phyloP scores from a whole-genome alignment of 2,797 vertebrate genomes.

The Arctocebus calabarensis region DNA sequence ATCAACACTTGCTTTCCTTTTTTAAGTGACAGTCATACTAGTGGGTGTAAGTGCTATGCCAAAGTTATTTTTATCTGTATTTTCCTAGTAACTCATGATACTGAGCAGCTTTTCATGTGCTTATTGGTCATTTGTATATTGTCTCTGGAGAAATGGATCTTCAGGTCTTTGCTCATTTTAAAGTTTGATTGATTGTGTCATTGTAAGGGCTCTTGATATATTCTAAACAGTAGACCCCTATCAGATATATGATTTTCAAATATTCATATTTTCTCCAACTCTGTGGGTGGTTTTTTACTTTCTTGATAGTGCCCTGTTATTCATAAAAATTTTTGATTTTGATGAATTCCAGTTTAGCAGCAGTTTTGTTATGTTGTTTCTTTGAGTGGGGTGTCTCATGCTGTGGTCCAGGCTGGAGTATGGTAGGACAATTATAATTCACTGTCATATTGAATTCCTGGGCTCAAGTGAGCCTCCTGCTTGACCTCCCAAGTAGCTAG shows the following conservation, averaged over 20 bases:
- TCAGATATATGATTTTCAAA: not conserved
- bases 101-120: not conserved
- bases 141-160: not conserved
- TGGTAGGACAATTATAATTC: not conserved
- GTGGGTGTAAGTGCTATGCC: not conserved
- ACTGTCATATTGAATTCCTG: not conserved
- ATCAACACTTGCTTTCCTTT: not conserved
- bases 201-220: not conserved
- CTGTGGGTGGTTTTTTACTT: not conserved
- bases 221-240: not conserved
- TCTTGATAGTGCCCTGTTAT: not conserved
- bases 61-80: not conserved
- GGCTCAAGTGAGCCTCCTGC: too few relatives aligned
- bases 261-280: not conserved
- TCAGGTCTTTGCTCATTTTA: not conserved
- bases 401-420: not conserved
- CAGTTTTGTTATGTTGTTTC: not conserved
- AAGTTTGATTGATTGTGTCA: not conserved
- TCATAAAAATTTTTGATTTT: conserved; percentile 19
- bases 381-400: not conserved
- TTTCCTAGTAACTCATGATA: not conserved
- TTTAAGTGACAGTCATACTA: not conserved
- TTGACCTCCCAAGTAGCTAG: not conserved
- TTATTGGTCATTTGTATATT: not conserved
- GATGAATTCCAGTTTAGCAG: not conserved